Evolutionary conservation across 2,113 vertebrate genomes (phyloP).

Genomic region (Passer domesticus): DNA sequence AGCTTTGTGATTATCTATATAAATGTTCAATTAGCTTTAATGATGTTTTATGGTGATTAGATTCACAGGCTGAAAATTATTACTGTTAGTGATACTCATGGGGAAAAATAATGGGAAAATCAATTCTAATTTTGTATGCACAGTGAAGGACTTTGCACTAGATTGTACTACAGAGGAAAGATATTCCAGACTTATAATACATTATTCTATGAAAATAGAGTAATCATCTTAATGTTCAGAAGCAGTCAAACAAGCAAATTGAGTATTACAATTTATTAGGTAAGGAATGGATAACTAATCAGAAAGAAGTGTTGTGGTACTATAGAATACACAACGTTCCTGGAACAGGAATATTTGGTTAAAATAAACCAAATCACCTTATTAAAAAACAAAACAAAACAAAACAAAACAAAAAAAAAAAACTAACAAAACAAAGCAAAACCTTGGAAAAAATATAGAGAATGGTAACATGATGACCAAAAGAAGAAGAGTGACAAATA

Average conservation of each 20-base stretch:
- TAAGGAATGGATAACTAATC: constrained; percentile 11
- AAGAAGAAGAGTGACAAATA: background rate
- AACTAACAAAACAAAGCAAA: background rate
- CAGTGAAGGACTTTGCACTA: background rate
- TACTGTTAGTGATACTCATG: constrained; percentile 34
- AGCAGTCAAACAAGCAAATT: constrained; percentile 52
- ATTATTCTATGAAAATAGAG: constrained; percentile 32
- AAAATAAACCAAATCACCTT: background rate
- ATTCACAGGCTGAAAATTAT: constrained; percentile 43
- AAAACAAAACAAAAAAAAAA: background rate
- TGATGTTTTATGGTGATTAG: constrained; percentile 51
- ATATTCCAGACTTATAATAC: background rate
- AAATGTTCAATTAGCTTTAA: constrained; percentile 52
- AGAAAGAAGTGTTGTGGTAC: background rate
- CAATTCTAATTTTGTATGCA: constrained; percentile 54
- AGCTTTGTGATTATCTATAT: constrained; percentile 42
- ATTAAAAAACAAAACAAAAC: background rate
- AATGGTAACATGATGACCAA: background rate
- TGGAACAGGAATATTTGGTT: background rate
- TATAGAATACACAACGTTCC: constrained; percentile 23
- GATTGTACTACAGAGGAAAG: background rate
- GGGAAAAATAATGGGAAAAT: constrained; percentile 18
- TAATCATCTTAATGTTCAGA: constrained; percentile 53
- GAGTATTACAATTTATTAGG: constrained; percentile 49
- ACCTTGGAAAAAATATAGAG: background rate